Conservation (phyloP, 2,113 vertebrate species). For the Petromus typicus region DNA sequence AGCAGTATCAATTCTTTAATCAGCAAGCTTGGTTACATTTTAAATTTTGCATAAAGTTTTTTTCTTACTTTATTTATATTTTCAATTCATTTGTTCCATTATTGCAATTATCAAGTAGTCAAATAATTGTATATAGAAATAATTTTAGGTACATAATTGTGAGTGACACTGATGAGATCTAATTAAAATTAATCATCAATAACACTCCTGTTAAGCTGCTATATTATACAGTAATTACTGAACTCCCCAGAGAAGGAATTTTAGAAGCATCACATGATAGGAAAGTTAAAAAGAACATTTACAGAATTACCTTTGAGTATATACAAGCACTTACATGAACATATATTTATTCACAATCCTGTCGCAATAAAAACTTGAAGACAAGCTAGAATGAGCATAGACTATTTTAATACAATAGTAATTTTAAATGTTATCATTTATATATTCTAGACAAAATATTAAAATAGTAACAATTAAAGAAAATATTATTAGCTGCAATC, state of each 20-base stretch:
- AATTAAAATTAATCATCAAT: conserved; percentile 16
- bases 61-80: background rate
- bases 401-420: background rate
- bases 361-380: background rate
- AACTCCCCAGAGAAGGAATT: background rate
- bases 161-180: background rate
- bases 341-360: background rate
- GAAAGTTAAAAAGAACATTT: background rate
- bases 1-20: background rate
- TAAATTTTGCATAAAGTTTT: background rate
- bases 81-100: background rate
- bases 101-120: background rate
- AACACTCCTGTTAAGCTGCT: background rate
- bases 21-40: background rate
- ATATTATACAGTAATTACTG: background rate
- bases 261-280: background rate
- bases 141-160: background rate
- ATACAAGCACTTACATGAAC: background rate
- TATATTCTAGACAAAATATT: background rate
- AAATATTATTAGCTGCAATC: background rate
- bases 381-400: background rate
- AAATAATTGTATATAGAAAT: background rate
- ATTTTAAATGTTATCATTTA: background rate
- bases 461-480: background rate
- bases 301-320: background rate